Conservation (phyloP, 2,797 vertebrate genomes). For the Strix occidentalis region DNA sequence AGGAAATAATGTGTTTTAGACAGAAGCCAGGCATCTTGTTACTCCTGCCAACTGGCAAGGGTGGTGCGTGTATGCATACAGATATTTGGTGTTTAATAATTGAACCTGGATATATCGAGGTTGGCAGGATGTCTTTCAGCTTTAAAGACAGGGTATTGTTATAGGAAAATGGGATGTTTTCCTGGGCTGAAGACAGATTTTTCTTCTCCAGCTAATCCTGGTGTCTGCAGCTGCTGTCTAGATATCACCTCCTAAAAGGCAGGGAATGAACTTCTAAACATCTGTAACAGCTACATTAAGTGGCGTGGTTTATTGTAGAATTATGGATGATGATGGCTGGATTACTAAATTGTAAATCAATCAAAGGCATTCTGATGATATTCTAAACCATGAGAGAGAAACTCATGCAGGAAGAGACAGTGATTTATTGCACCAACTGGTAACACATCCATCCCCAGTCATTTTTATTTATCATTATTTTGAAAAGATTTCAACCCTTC, state of each 20-base stretch:
- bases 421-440: slow-evolving; percentile 59
- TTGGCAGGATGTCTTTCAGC: background rate
- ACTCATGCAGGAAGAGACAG: background rate
- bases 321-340: slow-evolving; percentile 50
- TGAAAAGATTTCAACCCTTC: slow-evolving; percentile 37
- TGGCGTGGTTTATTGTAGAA: slow-evolving; percentile 44
- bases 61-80: background rate
- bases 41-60: background rate
- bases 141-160: background rate
- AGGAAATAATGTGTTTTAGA: background rate
- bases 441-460: slow-evolving; percentile 7
- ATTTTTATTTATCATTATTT: slow-evolving; percentile 56
- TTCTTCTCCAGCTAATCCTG: slow-evolving; percentile 1
- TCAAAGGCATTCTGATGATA: slow-evolving; percentile 32
- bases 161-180: background rate
- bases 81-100: background rate
- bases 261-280: slow-evolving; percentile 41
- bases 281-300: slow-evolving; percentile 54
- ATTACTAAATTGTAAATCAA: slow-evolving; percentile 58
- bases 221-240: slow-evolving; percentile 45
- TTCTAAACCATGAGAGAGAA: slow-evolving; percentile 23
- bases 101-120: background rate
- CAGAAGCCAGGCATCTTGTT: background rate
- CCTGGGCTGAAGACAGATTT: background rate
- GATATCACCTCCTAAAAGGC: slow-evolving; percentile 9